Evolutionary conservation across 92 coral and sea anemone genomes (phyloP).

Genomic region (Nematostella vectensis): DNA sequence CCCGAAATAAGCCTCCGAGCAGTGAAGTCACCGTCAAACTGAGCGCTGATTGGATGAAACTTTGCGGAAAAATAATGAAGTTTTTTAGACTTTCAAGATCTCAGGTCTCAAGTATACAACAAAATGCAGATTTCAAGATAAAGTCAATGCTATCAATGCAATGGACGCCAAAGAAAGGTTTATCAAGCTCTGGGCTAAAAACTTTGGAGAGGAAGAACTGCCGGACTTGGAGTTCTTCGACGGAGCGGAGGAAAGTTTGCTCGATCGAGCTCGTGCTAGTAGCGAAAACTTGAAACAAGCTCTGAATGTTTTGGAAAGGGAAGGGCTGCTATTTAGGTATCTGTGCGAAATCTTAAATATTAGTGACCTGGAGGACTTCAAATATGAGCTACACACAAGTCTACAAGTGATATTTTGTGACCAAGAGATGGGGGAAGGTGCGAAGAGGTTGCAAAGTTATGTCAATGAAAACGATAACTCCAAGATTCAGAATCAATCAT

Average conservation of each 20-base stretch:
- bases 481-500: not conserved
- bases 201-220: constrained; percentile 39
- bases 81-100: not conserved
- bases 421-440: constrained; percentile 10
- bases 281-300: constrained; percentile 45
- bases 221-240: constrained; percentile 52
- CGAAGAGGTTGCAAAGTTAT: constrained; percentile 4
- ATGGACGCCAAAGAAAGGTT: constrained; percentile 58
- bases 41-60: not conserved
- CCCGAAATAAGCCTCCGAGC: no score
- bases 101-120: not conserved
- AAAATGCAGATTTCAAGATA: not conserved
- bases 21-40: constrained; percentile 1
- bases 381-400: constrained; percentile 29
- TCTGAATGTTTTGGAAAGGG: constrained; percentile 38
- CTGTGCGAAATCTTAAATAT: constrained; percentile 37
- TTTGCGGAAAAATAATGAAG: constrained; percentile 1
- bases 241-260: constrained; percentile 22
- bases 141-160: no score
- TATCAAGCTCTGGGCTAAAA: constrained; percentile 46
- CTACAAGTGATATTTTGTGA: constrained; percentile 44
- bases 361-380: constrained; percentile 27
- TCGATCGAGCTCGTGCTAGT: constrained; percentile 40
- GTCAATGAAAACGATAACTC: not conserved
- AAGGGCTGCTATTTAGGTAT: constrained; percentile 73